Base-by-base conservation (phyloP, 2,888 invertebrate species). In the Platycheirus albimanus region DNA sequence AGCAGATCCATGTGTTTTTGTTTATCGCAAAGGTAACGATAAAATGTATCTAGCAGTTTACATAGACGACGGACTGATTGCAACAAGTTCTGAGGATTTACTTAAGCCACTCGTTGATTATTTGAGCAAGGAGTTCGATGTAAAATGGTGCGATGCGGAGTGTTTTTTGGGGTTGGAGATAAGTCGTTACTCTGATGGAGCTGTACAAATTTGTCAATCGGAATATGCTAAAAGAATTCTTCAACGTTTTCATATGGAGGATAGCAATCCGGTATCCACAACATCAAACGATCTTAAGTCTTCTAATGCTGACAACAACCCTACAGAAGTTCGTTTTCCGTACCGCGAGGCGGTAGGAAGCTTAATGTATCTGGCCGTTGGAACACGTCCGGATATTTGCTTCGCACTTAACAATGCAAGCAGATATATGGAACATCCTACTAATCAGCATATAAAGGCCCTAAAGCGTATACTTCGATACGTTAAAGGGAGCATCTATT, bases 391-490 rank as follows among this genome's bases (percentile, higher is more conserved):
- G 5, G 80, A 77, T 52, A 74, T 58, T 63, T 47, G 52, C 5
- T 69, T 51, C 51, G 51, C 70, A 5, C 19, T 85, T 3, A 36
- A 52, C 2, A 15, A 19, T 8, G 69, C 64, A 4, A 56, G 74
- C 36, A 30, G 52, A 43, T 69, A 47, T 56, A 28, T 67, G 10
- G 67, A 79, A 28, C 20, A 58, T 19, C 61, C 72, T 38, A 33
- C 69, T 13, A 45, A 13, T 15, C 17, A 54, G n/a, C 11, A 74
- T 54, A 15, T 36, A 3, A 52, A 41, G 13, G 45, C 43, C 3
- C 36, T 74, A 1, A 72, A 74, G 45, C 33, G 74, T 28, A 66
- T 74, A 20, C 17, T 80, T 0, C 61, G 51, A 54, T 80, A 80
- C 45, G n/a, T 78, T 0, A 45, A 51, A 15, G 78, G 66, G n/a